Evolutionary conservation across 2,113 vertebrate genomes (phyloP).

Genomic region (Zosterops borbonicus): DNA sequence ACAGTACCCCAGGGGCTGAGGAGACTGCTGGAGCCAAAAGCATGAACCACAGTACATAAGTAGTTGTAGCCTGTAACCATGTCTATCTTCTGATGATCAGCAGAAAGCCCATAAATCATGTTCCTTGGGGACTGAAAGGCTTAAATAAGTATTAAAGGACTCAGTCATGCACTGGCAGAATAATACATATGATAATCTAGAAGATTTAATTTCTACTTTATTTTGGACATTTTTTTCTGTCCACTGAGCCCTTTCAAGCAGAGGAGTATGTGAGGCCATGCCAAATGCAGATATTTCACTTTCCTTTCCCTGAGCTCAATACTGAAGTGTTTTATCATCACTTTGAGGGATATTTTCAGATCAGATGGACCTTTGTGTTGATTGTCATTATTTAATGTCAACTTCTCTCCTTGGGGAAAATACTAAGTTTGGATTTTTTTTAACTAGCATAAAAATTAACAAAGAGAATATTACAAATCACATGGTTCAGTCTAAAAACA

Average conservation of each 20-base stretch:
- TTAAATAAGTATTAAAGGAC: slow-evolving; percentile 13
- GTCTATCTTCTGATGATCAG: neutral
- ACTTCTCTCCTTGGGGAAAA: neutral
- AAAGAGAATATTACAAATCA: slow-evolving; percentile 1
- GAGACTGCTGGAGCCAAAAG: neutral
- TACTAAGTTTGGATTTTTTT: neutral
- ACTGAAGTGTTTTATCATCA: neutral
- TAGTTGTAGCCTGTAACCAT: neutral
- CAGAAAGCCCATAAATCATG: neutral
- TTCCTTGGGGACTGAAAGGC: neutral
- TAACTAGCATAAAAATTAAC: neutral
- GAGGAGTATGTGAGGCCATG: neutral
- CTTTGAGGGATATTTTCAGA: neutral
- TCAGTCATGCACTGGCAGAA: neutral
- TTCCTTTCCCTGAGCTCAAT: neutral
- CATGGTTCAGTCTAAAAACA: slow-evolving; percentile 29
- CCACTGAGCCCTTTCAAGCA: neutral
- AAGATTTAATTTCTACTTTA: neutral
- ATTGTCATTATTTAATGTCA: slow-evolving; percentile 17
- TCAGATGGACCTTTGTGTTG: neutral
- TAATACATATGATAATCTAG: neutral
- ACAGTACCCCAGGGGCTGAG: neutral
- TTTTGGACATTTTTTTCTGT: neutral
- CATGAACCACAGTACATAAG: neutral
- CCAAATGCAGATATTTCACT: neutral